Evolutionary conservation across 2,113 vertebrate genomes (phyloP).

Genomic region (Plecotus auritus): DNA sequence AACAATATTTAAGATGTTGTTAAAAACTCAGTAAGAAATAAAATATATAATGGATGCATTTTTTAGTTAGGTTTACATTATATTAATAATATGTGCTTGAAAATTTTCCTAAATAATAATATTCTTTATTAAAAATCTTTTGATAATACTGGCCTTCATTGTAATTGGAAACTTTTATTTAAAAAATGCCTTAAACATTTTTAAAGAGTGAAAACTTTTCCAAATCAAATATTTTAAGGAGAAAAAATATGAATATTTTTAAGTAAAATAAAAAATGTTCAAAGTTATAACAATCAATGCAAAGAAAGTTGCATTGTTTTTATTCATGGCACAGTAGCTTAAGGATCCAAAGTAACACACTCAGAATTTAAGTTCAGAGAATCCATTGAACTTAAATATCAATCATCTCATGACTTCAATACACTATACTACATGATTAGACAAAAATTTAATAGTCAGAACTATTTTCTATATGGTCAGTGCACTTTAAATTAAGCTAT

Average conservation of each 20-base stretch:
- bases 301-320: not conserved
- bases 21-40: not conserved
- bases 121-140: not conserved
- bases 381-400: not conserved
- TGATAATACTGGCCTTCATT: not conserved
- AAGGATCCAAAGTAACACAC: not conserved
- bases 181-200: not conserved
- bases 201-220: not conserved
- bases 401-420: not conserved
- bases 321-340: not conserved
- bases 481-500: not conserved
- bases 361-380: not conserved
- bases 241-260: not conserved
- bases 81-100: not conserved
- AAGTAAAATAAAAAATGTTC: not conserved
- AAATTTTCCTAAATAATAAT: not conserved
- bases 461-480: not conserved
- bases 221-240: not conserved
- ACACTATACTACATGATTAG: not conserved
- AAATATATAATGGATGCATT: not conserved
- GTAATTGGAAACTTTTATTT: not conserved
- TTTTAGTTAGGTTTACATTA: not conserved
- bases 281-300: not conserved
- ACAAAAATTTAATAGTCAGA: not conserved
- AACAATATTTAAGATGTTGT: not conserved